phyloP scores from a whole-genome alignment of 2,797 vertebrate species.

The Sciurus carolinensis region DNA sequence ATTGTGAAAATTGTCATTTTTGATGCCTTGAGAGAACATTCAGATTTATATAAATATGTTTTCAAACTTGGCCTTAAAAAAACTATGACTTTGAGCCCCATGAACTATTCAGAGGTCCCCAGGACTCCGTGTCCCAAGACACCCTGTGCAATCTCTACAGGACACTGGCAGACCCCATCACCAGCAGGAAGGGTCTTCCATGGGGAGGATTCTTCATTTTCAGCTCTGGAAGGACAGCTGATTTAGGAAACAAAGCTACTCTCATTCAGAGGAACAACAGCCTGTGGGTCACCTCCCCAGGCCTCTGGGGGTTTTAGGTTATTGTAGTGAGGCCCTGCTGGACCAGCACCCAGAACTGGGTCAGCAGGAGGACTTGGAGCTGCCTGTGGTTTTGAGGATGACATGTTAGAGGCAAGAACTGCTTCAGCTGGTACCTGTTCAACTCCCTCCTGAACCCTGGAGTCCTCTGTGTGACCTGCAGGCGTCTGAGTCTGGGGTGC shows the following conservation, averaged over 20 bases:
- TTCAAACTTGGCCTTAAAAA: slow-evolving; percentile 15
- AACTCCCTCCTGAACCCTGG: rapidly evolving
- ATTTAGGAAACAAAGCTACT: background rate
- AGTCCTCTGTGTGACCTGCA: too few relatives aligned
- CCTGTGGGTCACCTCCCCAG: rapidly evolving
- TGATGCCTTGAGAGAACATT: background rate
- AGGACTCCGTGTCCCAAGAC: rapidly evolving
- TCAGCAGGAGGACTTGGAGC: background rate
- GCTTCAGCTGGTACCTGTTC: rapidly evolving
- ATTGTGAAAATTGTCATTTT: background rate
- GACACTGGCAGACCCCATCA: rapidly evolving
- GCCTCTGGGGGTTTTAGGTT: rapidly evolving
- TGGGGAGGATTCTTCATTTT: background rate
- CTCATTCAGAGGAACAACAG: rapidly evolving
- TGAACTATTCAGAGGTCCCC: too few relatives aligned
- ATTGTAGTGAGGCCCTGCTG: rapidly evolving
- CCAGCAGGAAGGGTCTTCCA: rapidly evolving
- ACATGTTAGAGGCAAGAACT: rapidly evolving
- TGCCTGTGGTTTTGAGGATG: background rate
- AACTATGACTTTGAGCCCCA: background rate
- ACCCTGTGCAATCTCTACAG: rapidly evolving
- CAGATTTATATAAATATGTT: background rate
- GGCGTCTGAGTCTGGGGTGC: background rate
- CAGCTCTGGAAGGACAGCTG: rapidly evolving
- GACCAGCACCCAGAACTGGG: background rate